A percentile compares a stretch with the other conserved stretches of the same genome.
Conservation (phyloP, 2,888 invertebrate genomes). For the Dryobotodes eremita region DNA sequence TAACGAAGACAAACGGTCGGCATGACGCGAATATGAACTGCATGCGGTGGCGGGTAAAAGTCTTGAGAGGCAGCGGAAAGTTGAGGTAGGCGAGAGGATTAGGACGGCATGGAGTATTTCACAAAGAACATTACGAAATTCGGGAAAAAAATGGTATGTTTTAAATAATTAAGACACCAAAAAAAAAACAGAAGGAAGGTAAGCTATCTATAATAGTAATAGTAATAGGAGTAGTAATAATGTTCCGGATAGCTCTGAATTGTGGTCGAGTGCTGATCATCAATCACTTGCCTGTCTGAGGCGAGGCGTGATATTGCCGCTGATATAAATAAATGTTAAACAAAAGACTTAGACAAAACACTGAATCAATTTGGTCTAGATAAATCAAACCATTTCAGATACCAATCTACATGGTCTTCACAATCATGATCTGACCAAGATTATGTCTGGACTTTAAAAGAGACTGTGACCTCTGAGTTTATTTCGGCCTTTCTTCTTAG, state of each 20-base stretch:
- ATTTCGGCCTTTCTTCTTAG: too few species aligned
- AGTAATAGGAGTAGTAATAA: too few species aligned
- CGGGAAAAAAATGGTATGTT: too few species aligned
- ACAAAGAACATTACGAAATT: not conserved
- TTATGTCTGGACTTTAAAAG: too few species aligned
- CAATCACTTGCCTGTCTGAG: not conserved
- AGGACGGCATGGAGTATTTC: not conserved
- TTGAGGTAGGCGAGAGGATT: not conserved
- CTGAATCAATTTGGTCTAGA: not conserved
- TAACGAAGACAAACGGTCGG: conserved; percentile 82
- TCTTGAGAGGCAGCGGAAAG: conserved; percentile 28
- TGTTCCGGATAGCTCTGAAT: not conserved
- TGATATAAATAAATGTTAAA: not conserved
- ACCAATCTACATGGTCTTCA: too few species aligned
- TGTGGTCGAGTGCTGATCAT: conserved; percentile 7
- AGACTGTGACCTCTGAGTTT: too few species aligned
- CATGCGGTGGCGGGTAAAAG: conserved; percentile 32
- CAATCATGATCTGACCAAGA: too few species aligned
- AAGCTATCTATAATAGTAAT: not conserved
- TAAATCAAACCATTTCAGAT: too few species aligned
- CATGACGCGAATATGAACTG: conserved; percentile 77
- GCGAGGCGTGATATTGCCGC: not conserved
- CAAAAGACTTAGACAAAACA: not conserved
- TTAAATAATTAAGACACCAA: not conserved
- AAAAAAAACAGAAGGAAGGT: too few species aligned